Percentiles rank a stretch among this genome's conserved stretches.
phyloP scores from a whole-genome alignment of 2,113 vertebrate genomes.

The Heliornis fulica region DNA sequence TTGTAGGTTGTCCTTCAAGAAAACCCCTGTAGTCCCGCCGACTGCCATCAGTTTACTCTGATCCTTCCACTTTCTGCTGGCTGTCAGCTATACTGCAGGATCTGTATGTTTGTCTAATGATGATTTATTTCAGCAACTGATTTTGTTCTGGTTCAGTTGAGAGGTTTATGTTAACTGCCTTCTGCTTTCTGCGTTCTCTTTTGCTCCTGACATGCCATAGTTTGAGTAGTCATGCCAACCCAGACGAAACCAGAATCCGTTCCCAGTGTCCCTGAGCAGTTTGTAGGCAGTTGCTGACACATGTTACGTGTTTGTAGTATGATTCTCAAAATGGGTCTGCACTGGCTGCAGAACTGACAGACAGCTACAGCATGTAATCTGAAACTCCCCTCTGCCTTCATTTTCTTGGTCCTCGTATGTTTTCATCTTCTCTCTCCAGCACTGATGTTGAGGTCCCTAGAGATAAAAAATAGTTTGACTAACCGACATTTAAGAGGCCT shows the following conservation, averaged over 20 bases:
- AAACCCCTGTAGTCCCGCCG: rapidly evolving
- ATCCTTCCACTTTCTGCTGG: not conserved
- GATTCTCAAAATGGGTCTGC: not conserved
- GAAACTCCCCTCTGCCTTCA: not conserved
- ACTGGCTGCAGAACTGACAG: not conserved
- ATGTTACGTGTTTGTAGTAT: not conserved
- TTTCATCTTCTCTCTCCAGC: not conserved
- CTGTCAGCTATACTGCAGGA: not conserved
- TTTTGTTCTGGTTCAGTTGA: not conserved
- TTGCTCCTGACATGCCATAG: not conserved
- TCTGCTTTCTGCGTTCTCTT: not conserved
- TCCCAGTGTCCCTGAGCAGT: not conserved
- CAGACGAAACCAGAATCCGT: not conserved
- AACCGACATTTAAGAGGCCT: not conserved
- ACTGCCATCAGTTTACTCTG: not conserved
- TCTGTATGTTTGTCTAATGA: not conserved
- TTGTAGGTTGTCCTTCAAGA: not conserved
- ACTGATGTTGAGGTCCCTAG: not conserved
- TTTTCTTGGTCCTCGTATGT: not conserved
- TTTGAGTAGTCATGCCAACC: not conserved
- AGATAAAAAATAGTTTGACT: not conserved
- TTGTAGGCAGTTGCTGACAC: not conserved
- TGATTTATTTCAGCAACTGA: not conserved
- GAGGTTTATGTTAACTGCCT: not conserved
- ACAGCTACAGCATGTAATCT: not conserved